These are phyloP conservation scores for Tyrannus savana DNA, from an alignment of 2,113 vertebrate species.

Conservation along the genomic window DNA sequence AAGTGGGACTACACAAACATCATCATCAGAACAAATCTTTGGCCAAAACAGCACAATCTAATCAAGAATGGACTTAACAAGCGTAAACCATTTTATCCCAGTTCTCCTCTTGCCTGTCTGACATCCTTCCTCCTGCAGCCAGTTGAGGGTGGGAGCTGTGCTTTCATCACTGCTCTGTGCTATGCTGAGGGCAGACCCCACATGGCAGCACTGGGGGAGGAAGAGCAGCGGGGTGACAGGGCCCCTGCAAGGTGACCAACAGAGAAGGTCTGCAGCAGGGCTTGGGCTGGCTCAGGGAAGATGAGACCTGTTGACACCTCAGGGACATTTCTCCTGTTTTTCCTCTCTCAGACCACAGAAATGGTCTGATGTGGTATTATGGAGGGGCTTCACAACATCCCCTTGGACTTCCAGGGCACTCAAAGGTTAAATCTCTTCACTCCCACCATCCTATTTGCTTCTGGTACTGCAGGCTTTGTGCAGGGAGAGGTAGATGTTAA, in stretches of 20 bases:
- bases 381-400: background rate
- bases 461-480: background rate
- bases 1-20: background rate
- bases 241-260: fast-evolving
- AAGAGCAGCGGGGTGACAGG: background rate
- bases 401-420: background rate
- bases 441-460: background rate
- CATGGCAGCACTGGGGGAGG: background rate
- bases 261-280: background rate
- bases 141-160: background rate
- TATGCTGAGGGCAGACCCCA: background rate
- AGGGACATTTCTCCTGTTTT: background rate
- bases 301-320: background rate
- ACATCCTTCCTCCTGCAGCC: background rate
- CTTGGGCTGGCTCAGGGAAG: background rate
- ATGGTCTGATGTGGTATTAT: background rate
- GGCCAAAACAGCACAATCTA: background rate
- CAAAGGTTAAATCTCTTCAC: background rate
- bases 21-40: background rate
- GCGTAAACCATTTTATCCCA: background rate
- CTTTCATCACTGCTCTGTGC: fast-evolving
- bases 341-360: background rate
- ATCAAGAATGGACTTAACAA: background rate
- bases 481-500: background rate
- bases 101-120: background rate